Percentiles rank a stretch among this genome's conserved stretches.
phyloP scores from a whole-genome alignment of 23 tunicate genomes.

The Styela plicata region DNA sequence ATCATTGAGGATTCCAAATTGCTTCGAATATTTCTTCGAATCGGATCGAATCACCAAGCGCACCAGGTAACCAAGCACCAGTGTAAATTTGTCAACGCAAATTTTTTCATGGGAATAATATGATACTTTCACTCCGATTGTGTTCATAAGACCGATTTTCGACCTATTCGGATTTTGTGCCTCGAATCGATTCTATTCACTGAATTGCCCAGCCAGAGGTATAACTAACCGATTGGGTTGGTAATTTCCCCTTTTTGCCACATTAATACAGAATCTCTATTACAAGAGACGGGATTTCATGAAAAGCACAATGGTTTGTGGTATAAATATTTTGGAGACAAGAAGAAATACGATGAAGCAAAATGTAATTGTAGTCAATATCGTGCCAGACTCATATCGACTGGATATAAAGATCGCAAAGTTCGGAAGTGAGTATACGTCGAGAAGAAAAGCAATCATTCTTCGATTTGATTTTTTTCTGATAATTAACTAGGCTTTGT shows the following conservation, averaged over 20 bases:
- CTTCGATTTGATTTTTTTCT: not conserved
- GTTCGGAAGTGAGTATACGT: not conserved
- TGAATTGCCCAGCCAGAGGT: no score
- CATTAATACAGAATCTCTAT: not conserved
- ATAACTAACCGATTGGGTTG: no score
- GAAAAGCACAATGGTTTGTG: not conserved
- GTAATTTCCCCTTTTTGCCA: no score
- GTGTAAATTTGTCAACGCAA: not conserved
- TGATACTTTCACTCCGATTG: not conserved
- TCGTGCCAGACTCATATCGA: not conserved
- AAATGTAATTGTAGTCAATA: not conserved
- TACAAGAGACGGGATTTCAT: not conserved
- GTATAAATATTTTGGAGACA: not conserved
- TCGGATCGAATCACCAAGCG: no score
- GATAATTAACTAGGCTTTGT: no score
- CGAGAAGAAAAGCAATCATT: not conserved
- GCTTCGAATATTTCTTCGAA: no score
- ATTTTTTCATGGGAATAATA: not conserved
- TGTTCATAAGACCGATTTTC: not conserved
- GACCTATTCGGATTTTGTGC: no score
- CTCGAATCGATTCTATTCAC: no score
- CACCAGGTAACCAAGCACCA: no score
- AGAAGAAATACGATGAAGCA: not conserved
- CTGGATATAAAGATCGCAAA: not conserved
- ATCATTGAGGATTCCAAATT: no score